Base-by-base conservation (phyloP, 2,888 invertebrate genomes). In the Oxytorus armatus region DNA sequence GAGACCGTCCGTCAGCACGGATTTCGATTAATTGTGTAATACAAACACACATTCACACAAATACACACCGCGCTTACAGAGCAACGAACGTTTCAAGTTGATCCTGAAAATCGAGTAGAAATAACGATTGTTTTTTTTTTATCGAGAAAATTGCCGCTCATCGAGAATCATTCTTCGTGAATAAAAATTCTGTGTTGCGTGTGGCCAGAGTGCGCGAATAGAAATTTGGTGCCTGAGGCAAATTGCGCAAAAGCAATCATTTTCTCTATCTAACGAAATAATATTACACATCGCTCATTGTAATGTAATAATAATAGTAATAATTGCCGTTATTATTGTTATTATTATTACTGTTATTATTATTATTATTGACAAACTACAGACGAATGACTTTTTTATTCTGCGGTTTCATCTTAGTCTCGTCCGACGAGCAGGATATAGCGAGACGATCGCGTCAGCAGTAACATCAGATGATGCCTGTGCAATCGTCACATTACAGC, bases 391-490 rank as follows among this genome's bases (percentile, higher is more conserved):
- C 90, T 86, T 90, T 90, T 87, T 84, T 89, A 86, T 89, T 90
- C 66, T 89, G 90, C 83, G 90, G 90, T 73, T 89, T 90, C 85
- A 86, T 89, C 84, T 89, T 89, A 85, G 87, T 89, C 88, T 90
- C 89, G 86, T 88, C 88, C 57, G 89, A 89, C 87, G 87, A 88
- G 86, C 87, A 89, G 87, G 83, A 81, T 29, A 61, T 61, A 33
- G 53, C 79, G 42, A 72, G 10, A 59, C 36, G 18, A 39, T 51
- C 68, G 14, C 59, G 47, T 1, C 23, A 76, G 39, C 53, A 65
- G 33, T 36, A 76, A 49, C 44, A 65, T 39, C 55, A 36, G 33
- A 76, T 36, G 61, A 77, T 81, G 80, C 80, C 80, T 8, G 80
- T 77, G 5, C 73, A 77, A 49, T 63, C 79, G 25, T 42, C 68